Evolutionary conservation across 2,888 invertebrate genomes (phyloP).

Genomic region (Cyclophora punctaria): DNA sequence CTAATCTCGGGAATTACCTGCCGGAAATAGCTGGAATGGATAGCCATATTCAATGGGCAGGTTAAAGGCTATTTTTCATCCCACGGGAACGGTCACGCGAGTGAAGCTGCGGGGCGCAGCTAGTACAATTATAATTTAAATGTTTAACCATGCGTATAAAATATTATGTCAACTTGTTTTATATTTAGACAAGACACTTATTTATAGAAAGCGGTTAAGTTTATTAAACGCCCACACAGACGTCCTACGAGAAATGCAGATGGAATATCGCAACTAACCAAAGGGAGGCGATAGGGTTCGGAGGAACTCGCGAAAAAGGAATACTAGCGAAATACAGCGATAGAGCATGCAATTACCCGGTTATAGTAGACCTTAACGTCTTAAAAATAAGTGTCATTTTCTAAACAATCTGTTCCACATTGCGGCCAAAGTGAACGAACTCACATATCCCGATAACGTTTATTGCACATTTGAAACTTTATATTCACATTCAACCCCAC

Average conservation of each 20-base stretch:
- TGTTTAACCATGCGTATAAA: neutral
- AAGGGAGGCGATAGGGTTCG: neutral
- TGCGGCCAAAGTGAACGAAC: constrained; percentile 23
- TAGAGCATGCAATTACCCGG: neutral
- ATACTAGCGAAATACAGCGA: neutral
- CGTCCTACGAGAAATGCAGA: neutral
- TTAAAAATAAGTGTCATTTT: neutral
- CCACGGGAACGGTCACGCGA: no score
- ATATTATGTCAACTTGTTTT: no score
- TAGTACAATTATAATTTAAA: neutral
- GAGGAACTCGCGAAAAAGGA: neutral
- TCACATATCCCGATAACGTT: constrained; percentile 26
- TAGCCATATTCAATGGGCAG: no score
- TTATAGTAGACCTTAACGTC: neutral
- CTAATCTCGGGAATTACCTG: no score
- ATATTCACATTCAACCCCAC: neutral
- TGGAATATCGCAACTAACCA: constrained; percentile 1
- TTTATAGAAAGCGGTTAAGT: neutral
- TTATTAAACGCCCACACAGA: constrained; percentile 2
- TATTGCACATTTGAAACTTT: constrained; percentile 17
- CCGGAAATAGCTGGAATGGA: no score
- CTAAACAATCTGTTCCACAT: no score
- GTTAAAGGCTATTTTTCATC: no score
- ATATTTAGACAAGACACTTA: no score
- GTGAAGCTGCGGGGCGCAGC: no score